Evolutionary conservation across 2,797 vertebrate genomes (phyloP).

Genomic region (Gymnodraco acuticeps): DNA sequence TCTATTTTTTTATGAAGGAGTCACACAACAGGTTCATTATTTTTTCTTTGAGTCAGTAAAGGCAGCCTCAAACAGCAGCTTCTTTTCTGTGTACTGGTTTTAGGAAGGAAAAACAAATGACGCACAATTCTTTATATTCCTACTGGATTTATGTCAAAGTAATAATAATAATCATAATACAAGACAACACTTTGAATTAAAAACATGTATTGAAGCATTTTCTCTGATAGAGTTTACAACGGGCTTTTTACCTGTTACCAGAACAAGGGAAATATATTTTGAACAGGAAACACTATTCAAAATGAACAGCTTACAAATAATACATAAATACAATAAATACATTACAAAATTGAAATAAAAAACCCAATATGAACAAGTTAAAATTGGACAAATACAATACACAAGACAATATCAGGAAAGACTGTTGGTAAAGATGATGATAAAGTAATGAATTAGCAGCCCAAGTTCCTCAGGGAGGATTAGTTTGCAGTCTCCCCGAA

Average conservation of each 20-base stretch:
- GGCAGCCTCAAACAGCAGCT: no score
- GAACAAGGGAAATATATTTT: not conserved
- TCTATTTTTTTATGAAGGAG: no score
- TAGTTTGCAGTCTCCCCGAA: not conserved
- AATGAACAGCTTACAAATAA: conserved; percentile 6
- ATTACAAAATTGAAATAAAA: conserved; percentile 21
- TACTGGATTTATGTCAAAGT: no score
- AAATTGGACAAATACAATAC: conserved; percentile 7
- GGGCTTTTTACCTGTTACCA: conserved; percentile 12
- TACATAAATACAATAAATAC: conserved; percentile 75
- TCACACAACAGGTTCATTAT: no score
- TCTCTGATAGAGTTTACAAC: conserved; percentile 14
- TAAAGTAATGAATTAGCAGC: conserved; percentile 20
- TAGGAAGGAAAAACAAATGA: no score
- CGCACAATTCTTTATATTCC: no score
- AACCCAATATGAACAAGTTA: conserved; percentile 20
- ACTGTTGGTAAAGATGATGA: not conserved
- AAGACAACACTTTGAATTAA: not conserved
- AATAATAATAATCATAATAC: no score
- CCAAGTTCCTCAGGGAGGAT: not conserved
- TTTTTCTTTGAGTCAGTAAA: no score
- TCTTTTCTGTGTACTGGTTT: no score
- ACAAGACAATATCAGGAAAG: not conserved
- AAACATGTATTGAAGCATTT: conserved; percentile 24
- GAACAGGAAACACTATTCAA: conserved; percentile 1